Percentiles rank a stretch among this genome's conserved stretches.
These are phyloP conservation scores for Antheraea mylitta DNA, from an alignment of 1,140 invertebrate genomes.

Conservation along the genomic window DNA sequence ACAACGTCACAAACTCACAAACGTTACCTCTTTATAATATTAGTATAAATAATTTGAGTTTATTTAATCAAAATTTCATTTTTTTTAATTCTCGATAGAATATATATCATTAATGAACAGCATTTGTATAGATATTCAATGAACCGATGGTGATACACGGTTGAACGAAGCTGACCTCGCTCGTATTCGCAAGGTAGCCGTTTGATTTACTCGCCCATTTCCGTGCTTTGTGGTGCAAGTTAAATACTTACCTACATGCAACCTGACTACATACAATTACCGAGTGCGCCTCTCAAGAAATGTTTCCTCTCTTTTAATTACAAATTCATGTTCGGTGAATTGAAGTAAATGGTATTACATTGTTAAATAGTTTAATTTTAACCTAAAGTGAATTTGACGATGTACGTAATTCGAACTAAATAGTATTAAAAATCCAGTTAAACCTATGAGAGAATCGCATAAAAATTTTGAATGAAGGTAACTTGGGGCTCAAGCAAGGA, in stretches of 20 bases:
- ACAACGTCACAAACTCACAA: too few relatives aligned
- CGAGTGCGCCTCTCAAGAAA: neutral
- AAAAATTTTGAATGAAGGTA: too few relatives aligned
- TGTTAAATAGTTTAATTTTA: neutral
- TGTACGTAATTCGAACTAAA: too few relatives aligned
- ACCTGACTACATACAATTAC: neutral
- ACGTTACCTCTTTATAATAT: too few relatives aligned
- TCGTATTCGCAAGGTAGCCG: neutral
- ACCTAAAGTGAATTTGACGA: too few relatives aligned
- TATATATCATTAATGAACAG: neutral
- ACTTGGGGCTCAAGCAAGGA: too few relatives aligned
- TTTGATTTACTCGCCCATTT: neutral
- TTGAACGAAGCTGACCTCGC: neutral
- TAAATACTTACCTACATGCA: neutral
- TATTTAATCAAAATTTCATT: too few relatives aligned
- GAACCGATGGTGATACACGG: neutral
- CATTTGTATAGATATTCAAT: neutral
- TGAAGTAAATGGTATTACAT: neutral
- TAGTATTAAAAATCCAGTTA: too few relatives aligned
- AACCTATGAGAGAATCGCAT: too few relatives aligned
- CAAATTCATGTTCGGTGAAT: neutral
- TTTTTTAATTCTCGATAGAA: too few relatives aligned
- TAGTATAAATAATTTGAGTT: too few relatives aligned
- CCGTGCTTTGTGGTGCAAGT: constrained; percentile 1
- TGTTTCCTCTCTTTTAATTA: neutral